Percentiles rank a stretch among this genome's conserved stretches.
These are phyloP conservation scores for Nyleta sp. DNA, from an alignment of 2,888 invertebrate genomes.

Conservation along the genomic window DNA sequence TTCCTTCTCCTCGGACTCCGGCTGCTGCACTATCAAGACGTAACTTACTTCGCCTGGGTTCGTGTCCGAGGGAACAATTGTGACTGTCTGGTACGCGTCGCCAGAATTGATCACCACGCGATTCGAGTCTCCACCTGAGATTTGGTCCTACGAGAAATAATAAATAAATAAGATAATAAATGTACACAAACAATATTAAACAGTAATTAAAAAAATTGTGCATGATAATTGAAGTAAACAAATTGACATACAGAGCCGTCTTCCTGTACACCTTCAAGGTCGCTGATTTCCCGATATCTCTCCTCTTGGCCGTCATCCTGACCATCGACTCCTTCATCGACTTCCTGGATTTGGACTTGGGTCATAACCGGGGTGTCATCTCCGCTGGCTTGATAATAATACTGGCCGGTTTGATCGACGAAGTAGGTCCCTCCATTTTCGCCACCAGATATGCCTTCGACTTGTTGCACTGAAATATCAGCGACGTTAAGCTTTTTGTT, in stretches of 20 bases:
- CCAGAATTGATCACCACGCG: slow-evolving; percentile 84
- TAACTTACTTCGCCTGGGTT: slow-evolving; percentile 93
- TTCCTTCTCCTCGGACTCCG: slow-evolving; percentile 85
- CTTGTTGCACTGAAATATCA: slow-evolving; percentile 79
- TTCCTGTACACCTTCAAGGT: slow-evolving; percentile 83
- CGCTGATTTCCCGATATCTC: slow-evolving; percentile 81
- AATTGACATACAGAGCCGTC: slow-evolving; percentile 81
- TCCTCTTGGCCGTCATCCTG: slow-evolving; percentile 81
- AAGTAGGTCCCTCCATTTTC: slow-evolving; percentile 89
- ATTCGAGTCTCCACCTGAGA: slow-evolving; percentile 75
- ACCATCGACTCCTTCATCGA: slow-evolving; percentile 76
- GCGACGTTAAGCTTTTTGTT: no score
- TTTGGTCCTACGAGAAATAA: slow-evolving; percentile 71
- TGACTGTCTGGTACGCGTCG: slow-evolving; percentile 91
- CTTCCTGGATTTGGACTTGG: slow-evolving; percentile 84
- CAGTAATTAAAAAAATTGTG: no score
- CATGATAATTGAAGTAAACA: no score
- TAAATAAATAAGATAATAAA: not conserved
- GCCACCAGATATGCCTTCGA: slow-evolving; percentile 82
- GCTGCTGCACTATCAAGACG: slow-evolving; percentile 92
- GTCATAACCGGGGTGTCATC: slow-evolving; percentile 87
- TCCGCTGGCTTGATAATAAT: slow-evolving; percentile 90
- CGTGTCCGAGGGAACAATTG: slow-evolving; percentile 91
- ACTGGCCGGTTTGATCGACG: slow-evolving; percentile 91
- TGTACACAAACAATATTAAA: no score